Evolutionary conservation across 2,797 vertebrate species (phyloP).

Genomic region (Xiphophorus birchmanni): DNA sequence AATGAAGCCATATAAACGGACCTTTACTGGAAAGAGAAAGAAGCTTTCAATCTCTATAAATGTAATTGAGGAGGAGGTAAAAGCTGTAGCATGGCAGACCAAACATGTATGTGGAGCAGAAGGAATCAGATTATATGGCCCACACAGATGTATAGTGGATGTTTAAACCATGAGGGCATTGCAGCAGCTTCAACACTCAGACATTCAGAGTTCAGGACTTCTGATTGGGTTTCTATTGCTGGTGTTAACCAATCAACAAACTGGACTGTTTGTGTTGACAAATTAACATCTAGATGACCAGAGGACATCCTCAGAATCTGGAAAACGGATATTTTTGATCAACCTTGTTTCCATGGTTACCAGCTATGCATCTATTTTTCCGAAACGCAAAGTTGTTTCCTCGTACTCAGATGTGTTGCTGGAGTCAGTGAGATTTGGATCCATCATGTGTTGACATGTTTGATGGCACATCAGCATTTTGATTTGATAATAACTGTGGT

Average conservation of each 20-base stretch:
- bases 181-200: neutral
- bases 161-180: neutral
- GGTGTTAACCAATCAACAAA: neutral
- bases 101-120: neutral
- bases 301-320: neutral
- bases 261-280: neutral
- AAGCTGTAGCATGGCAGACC: neutral
- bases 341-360: slow-evolving; percentile 21
- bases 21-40: neutral
- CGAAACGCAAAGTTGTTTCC: neutral
- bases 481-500: slow-evolving; percentile 9
- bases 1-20: neutral
- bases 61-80: neutral
- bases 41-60: neutral
- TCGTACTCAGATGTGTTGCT: neutral
- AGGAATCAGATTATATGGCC: neutral
- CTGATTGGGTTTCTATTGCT: neutral
- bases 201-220: neutral
- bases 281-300: neutral
- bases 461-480: neutral
- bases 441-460: neutral
- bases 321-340: neutral
- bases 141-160: neutral
- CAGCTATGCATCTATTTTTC: neutral
- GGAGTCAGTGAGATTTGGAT: no score